phyloP scores from a whole-genome alignment of 2,888 invertebrate genomes.

The Tetropium fuscum region DNA sequence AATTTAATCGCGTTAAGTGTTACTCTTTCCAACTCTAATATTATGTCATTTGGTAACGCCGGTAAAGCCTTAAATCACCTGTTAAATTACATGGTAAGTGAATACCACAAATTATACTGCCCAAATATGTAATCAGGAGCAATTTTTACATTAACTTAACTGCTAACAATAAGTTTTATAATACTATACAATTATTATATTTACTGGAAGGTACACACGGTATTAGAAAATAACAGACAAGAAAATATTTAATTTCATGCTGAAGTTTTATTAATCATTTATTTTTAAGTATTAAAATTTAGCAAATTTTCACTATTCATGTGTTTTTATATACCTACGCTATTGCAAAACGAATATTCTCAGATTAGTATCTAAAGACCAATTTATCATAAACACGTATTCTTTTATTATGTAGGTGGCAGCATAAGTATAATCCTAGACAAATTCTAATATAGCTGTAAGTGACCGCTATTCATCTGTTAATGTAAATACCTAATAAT shows the following conservation, averaged over 20 bases:
- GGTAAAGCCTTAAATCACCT: constrained; percentile 15
- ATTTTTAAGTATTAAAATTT: too few relatives aligned
- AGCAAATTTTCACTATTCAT: too few relatives aligned
- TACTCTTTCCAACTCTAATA: constrained; percentile 6
- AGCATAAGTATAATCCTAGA: too few relatives aligned
- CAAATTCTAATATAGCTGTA: background rate
- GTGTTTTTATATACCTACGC: too few relatives aligned
- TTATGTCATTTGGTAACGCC: constrained; percentile 11
- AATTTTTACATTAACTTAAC: constrained; percentile 52
- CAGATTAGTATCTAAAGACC: too few relatives aligned
- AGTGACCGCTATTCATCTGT: background rate
- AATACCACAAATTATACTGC: constrained; percentile 39
- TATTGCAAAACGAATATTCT: too few relatives aligned
- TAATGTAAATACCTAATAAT: constrained; percentile 7
- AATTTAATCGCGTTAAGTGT: background rate
- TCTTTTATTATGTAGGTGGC: too few relatives aligned
- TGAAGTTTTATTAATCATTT: too few relatives aligned
- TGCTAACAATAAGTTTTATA: constrained; percentile 46
- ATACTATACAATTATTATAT: constrained; percentile 41
- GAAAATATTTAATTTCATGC: background rate
- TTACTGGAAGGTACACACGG: constrained; percentile 29
- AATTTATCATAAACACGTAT: too few relatives aligned
- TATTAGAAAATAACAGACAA: constrained; percentile 12
- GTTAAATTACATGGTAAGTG: constrained; percentile 40
- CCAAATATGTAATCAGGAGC: constrained; percentile 47